Percentiles rank a stretch among this genome's conserved stretches.
Evolutionary conservation across 2,888 invertebrate genomes (phyloP).

Genomic region (Protonemura montana): DNA sequence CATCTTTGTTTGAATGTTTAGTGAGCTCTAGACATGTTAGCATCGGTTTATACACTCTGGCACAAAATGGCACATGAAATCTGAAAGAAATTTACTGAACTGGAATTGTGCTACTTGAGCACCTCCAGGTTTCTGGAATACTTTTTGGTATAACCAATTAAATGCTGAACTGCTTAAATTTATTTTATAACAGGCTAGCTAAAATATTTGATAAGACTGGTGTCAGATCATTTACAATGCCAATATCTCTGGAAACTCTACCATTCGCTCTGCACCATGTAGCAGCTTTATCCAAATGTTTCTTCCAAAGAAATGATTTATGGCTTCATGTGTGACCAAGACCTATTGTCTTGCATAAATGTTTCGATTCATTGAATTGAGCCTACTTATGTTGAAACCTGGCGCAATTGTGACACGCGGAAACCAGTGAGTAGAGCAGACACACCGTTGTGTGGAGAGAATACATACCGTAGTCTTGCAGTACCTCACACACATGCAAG

Average conservation of each 20-base stretch:
- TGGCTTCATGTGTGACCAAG: not conserved
- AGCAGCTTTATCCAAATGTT: not conserved
- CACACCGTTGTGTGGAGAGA: not conserved
- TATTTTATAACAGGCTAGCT: too few species aligned
- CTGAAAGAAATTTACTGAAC: too few species aligned
- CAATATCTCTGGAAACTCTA: not conserved
- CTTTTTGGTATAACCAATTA: too few species aligned
- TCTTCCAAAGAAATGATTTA: not conserved
- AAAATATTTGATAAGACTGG: too few species aligned
- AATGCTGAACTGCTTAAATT: too few species aligned
- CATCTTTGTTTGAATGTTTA: not conserved
- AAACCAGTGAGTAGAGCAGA: not conserved
- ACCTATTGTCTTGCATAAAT: not conserved
- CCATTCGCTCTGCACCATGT: not conserved
- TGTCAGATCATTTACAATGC: too few species aligned
- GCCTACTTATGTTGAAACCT: not conserved
- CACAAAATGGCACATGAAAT: too few species aligned
- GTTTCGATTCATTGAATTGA: not conserved
- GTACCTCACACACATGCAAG: not conserved
- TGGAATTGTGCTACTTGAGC: too few species aligned
- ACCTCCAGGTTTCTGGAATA: too few species aligned
- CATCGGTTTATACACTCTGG: not conserved
- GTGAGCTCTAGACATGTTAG: not conserved
- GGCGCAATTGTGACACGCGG: not conserved
- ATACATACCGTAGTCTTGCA: not conserved